Conservation (phyloP, 2,888 invertebrate genomes). For the Synergus laeviventris region DNA sequence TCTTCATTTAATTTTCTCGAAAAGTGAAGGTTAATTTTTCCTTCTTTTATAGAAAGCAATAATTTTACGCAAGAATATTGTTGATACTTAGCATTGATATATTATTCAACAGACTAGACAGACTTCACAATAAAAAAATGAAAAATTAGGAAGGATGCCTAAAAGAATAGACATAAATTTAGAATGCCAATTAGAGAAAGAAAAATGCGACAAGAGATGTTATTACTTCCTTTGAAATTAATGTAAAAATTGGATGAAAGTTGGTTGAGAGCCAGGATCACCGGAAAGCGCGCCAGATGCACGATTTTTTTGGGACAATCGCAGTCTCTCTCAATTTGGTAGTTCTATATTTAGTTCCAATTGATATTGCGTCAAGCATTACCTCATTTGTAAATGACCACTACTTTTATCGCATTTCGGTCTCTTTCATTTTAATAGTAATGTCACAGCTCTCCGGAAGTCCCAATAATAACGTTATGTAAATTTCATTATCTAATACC, state of each 20-base stretch:
- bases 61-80: not conserved
- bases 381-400: constrained; percentile 25
- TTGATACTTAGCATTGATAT: not conserved
- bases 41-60: not conserved
- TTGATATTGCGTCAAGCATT: constrained; percentile 27
- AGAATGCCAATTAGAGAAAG: not conserved
- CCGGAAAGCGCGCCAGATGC: constrained; percentile 25
- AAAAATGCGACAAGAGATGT: not conserved
- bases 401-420: constrained; percentile 32
- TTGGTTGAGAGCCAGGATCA: constrained; percentile 16
- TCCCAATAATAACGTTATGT: constrained; percentile 35
- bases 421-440: not conserved
- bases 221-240: constrained; percentile 1
- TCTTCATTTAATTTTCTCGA: no score
- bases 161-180: not conserved
- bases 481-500: constrained; percentile 28
- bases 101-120: not conserved
- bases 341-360: constrained; percentile 31
- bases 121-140: not conserved
- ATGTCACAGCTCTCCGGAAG: constrained; percentile 17
- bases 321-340: constrained; percentile 13
- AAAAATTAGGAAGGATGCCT: not conserved
- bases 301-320: constrained; percentile 14
- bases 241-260: not conserved
- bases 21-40: not conserved